Evolutionary conservation across 2,113 vertebrate species (phyloP).

Genomic region (Circaetus cinerascens): DNA sequence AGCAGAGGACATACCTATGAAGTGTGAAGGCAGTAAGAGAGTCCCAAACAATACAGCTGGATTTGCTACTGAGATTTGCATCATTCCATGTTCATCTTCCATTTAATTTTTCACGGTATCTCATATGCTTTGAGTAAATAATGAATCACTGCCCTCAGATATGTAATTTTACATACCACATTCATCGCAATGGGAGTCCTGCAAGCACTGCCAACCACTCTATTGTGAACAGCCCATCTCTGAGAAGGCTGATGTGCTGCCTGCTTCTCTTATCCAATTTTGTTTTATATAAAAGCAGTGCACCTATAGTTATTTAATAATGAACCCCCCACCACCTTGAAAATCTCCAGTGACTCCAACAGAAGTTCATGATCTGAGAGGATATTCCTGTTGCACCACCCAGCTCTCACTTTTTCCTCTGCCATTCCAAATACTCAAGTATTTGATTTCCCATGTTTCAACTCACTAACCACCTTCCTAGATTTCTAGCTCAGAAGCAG

Average conservation of each 20-base stretch:
- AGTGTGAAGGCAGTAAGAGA: neutral
- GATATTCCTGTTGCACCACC: neutral
- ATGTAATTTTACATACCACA: neutral
- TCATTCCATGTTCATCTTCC: neutral
- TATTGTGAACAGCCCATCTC: neutral
- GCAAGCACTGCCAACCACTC: neutral
- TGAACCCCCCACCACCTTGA: neutral
- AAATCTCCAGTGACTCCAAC: neutral
- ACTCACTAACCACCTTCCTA: neutral
- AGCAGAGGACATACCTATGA: neutral
- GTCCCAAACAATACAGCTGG: neutral
- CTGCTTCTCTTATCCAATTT: neutral
- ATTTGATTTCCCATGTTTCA: neutral
- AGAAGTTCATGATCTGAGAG: neutral
- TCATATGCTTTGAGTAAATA: neutral
- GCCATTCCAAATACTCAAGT: neutral
- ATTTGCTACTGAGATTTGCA: neutral
- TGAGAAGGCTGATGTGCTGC: neutral
- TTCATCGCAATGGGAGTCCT: neutral
- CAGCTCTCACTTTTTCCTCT: neutral
- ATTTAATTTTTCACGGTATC: neutral
- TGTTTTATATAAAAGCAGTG: neutral
- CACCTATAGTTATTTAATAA: neutral
- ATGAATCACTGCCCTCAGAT: neutral
- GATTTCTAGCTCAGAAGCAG: neutral